These are phyloP conservation scores for Saccostrea cuccullata DNA, from an alignment of 1,140 invertebrate genomes.

Conservation along the genomic window DNA sequence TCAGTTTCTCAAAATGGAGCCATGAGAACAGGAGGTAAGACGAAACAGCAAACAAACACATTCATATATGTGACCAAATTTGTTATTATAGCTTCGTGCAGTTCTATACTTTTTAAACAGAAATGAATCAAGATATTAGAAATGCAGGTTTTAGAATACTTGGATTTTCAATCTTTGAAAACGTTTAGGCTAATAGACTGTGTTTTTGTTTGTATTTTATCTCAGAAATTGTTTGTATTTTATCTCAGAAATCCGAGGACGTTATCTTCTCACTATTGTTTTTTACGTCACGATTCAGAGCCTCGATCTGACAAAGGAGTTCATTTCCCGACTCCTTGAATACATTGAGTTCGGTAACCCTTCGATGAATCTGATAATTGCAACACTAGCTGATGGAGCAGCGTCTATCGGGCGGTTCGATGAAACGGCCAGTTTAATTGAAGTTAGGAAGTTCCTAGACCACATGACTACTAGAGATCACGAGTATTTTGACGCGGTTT, in stretches of 20 bases:
- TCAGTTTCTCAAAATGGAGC: constrained; percentile 28
- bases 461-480: neutral
- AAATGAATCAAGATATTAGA: neutral
- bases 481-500: constrained; percentile 1
- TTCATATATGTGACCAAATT: neutral
- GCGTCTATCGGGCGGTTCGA: neutral
- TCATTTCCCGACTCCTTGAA: neutral
- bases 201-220: neutral
- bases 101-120: neutral
- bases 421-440: neutral
- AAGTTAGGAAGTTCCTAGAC: neutral
- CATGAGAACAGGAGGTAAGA: constrained; percentile 13
- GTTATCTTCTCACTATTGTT: neutral
- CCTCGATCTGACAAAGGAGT: neutral
- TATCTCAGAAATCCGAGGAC: neutral
- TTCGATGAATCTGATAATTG: neutral
- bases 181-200: neutral
- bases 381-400: neutral
- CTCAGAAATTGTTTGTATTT: no score
- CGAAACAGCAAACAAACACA: neutral
- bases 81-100: neutral
- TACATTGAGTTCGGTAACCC: neutral
- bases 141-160: neutral
- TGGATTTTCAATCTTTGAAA: neutral
- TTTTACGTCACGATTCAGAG: constrained; percentile 24